These are phyloP conservation scores for Elmis aenea DNA, from an alignment of 2,888 invertebrate species.

Conservation along the genomic window DNA sequence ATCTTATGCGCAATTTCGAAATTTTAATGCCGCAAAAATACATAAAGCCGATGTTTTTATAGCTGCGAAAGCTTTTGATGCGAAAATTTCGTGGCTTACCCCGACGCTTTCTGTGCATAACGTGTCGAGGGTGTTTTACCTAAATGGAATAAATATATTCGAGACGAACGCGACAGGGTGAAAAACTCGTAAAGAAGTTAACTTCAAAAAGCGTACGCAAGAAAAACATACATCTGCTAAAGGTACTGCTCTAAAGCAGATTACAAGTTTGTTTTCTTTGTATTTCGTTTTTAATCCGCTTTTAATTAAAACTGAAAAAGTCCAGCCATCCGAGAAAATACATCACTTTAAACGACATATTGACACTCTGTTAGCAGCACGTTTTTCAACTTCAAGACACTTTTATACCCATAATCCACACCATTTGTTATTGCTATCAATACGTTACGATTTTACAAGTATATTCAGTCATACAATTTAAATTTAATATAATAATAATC, in stretches of 20 bases:
- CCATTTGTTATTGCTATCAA: no score
- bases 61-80: conserved; percentile 14
- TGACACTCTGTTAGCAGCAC: no score
- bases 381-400: no score
- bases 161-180: conserved; percentile 14
- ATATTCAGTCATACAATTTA: no score
- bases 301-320: no score
- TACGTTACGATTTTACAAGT: no score
- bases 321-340: no score
- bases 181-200: conserved; percentile 20
- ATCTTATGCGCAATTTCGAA: conserved; percentile 11
- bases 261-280: conserved; percentile 12
- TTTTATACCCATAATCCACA: no score
- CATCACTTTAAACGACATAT: no score
- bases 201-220: conserved; percentile 13
- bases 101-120: conserved; percentile 13
- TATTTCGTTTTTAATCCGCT: no score
- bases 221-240: conserved; percentile 10
- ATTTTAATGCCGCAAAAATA: conserved; percentile 16
- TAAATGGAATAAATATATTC: conserved; percentile 19
- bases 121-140: conserved; percentile 20
- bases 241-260: conserved; percentile 7
- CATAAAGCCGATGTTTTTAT: conserved; percentile 18
- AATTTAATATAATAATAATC: no score
- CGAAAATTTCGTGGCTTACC: conserved; percentile 13